Evolutionary conservation across 2,113 vertebrate genomes (phyloP).

Genomic region (Tichodroma muraria): DNA sequence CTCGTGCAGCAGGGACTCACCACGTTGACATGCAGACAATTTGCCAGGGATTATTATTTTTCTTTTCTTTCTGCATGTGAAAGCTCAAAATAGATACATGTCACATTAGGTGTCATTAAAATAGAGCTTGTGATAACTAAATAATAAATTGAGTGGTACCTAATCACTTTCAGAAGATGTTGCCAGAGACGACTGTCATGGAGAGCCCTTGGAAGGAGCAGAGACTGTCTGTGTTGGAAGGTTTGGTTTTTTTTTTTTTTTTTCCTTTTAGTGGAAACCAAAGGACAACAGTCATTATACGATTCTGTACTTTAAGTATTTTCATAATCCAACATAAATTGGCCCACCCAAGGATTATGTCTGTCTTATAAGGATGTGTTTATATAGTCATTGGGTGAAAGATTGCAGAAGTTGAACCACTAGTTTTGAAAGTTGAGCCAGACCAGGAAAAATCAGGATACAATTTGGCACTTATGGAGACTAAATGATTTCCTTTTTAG

Average conservation of each 20-base stretch:
- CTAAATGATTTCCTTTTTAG: conserved; percentile 99
- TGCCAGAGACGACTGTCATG: neutral
- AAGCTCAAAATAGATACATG: neutral
- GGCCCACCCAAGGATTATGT: conserved; percentile 84
- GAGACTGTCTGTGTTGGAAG: neutral
- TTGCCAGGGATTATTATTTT: neutral
- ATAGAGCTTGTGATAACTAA: conserved; percentile 1
- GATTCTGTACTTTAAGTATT: conserved; percentile 84
- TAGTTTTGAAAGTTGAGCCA: conserved; percentile 91
- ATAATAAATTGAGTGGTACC: conserved; percentile 29
- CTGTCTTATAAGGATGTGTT: conserved; percentile 84
- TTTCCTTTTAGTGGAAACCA: conserved; percentile 63
- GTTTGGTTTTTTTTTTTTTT: neutral
- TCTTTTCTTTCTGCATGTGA: neutral
- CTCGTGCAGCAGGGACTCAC: neutral
- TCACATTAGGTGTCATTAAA: conserved; percentile 35
- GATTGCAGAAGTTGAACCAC: conserved; percentile 90
- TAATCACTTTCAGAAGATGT: conserved; percentile 41
- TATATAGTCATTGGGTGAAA: conserved; percentile 86
- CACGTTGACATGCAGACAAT: neutral
- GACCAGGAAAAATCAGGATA: conserved; percentile 99
- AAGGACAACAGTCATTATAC: conserved; percentile 82
- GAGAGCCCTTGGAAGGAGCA: neutral
- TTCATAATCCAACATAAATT: conserved; percentile 86
- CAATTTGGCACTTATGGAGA: conserved; percentile 99